phyloP scores from a whole-genome alignment of 2,797 vertebrate genomes.

The Astyanax mexicanus region DNA sequence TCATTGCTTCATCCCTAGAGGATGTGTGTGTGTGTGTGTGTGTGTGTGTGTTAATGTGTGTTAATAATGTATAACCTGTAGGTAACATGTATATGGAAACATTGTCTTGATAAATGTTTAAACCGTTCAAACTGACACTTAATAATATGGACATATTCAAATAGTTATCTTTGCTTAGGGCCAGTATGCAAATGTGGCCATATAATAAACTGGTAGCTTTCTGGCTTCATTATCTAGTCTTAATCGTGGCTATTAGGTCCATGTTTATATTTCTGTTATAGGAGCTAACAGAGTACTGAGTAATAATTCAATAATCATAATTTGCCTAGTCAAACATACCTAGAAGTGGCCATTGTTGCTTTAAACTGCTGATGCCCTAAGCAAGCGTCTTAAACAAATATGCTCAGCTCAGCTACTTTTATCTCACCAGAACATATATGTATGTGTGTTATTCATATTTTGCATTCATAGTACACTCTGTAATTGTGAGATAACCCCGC shows the following conservation, averaged over 20 bases:
- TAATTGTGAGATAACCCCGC: too few relatives aligned
- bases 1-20: too few relatives aligned
- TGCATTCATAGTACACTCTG: too few relatives aligned
- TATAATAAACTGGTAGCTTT: neutral
- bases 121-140: conserved; percentile 20
- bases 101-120: too few relatives aligned
- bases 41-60: too few relatives aligned
- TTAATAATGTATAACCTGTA: too few relatives aligned
- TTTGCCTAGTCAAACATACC: conserved; percentile 6
- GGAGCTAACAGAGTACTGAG: neutral
- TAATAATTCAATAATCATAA: too few relatives aligned
- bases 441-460: neutral
- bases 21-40: too few relatives aligned
- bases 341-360: neutral
- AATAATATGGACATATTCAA: conserved; percentile 38
- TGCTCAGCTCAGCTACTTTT: neutral
- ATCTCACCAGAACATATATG: neutral
- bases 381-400: neutral
- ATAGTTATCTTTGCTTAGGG: neutral
- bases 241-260: neutral
- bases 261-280: neutral
- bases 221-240: neutral
- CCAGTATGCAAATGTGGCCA: conserved; percentile 17
- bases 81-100: too few relatives aligned
- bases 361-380: neutral